Evolutionary conservation across 2,797 vertebrate species (phyloP).

Genomic region (Sebastolobus alascanus): DNA sequence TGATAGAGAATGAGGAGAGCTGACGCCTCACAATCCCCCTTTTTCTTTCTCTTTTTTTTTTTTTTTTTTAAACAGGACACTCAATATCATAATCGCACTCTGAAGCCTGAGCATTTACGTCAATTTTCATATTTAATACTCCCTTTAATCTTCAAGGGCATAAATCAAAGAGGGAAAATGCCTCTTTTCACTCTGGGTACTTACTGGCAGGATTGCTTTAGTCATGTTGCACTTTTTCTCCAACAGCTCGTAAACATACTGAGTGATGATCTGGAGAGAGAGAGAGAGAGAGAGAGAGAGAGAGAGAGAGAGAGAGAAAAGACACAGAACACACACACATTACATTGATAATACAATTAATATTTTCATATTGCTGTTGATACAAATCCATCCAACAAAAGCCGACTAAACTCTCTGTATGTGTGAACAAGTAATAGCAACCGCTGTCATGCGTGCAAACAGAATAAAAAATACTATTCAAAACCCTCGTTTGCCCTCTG

Average conservation of each 20-base stretch:
- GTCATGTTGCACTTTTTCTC: slow-evolving; percentile 95
- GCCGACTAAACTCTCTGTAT: slow-evolving; percentile 41
- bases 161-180: slow-evolving; percentile 73
- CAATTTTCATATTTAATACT: slow-evolving; percentile 79
- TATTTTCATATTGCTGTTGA: slow-evolving; percentile 53
- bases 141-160: slow-evolving; percentile 79
- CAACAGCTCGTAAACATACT: slow-evolving; percentile 94
- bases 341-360: slow-evolving; percentile 52
- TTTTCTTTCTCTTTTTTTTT: slow-evolving; percentile 8
- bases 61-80: slow-evolving; percentile 69
- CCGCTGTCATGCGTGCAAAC: slow-evolving; percentile 60
- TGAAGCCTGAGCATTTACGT: slow-evolving; percentile 74
- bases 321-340: slow-evolving; percentile 47
- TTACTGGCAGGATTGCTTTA: slow-evolving; percentile 95
- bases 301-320: slow-evolving; percentile 50
- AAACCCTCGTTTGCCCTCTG: slow-evolving; percentile 68
- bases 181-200: slow-evolving; percentile 77
- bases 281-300: not conserved
- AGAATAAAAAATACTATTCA: slow-evolving; percentile 65
- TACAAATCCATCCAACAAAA: slow-evolving; percentile 67
- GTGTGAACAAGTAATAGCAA: slow-evolving; percentile 66
- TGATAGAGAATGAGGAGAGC: slow-evolving; percentile 59
- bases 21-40: slow-evolving; percentile 63
- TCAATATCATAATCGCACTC: slow-evolving; percentile 72
- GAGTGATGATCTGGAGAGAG: slow-evolving; percentile 93